Base-by-base conservation (phyloP, 2,113 vertebrate species). In the Morone chrysops region DNA sequence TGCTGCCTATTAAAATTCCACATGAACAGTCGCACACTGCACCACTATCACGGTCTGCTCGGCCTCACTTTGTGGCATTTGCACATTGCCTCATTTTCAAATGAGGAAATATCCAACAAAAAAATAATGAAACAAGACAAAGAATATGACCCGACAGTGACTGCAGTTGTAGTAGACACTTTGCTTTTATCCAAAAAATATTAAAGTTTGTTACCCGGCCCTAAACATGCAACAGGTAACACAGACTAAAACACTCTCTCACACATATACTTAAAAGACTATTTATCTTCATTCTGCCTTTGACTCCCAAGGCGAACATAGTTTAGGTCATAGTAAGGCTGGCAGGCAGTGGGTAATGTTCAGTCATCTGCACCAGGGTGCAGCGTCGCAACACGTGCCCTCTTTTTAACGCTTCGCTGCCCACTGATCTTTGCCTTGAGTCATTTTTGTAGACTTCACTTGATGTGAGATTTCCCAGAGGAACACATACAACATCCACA, bases 1-100 rank as follows among this genome's bases (percentile, higher is more conserved):
- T 53, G 80, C 68, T 31, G 62, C 65, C 31, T 17, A 84, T 91
- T 85, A 74, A 85, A 76, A 90, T 91, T 92, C 90, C 60, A 66
- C 77, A 78, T 17, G 69, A 75, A 62, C 38, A 38, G 71, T 20
- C 62, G 25, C 73, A 68, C 70, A 31, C 69, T 70, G 83, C 70
- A 53, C n/a, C 61, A 45, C 82, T 66, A 48, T 70, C 81, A 54
- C 75, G 87, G n/a, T 83, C 81, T 76, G 74, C 77, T 85, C 71
- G 8, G 47, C 61, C 41, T 41, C 54, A 62, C 70, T 80, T 41
- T 74, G 77, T 69, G 56, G 38, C 56, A 63, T 90, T 89, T 85
- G 63, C 80, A 83, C 73, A 48, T 82, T 66, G 80, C 81, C 83
- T 77, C 57, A 31, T 31, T 25, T n/a, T 54, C n/a, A 54, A n/a